A percentile compares a stretch with the other conserved stretches of the same genome.
These are phyloP conservation scores for Cinclus cinclus DNA, from an alignment of 2,113 vertebrate genomes.

Conservation along the genomic window DNA sequence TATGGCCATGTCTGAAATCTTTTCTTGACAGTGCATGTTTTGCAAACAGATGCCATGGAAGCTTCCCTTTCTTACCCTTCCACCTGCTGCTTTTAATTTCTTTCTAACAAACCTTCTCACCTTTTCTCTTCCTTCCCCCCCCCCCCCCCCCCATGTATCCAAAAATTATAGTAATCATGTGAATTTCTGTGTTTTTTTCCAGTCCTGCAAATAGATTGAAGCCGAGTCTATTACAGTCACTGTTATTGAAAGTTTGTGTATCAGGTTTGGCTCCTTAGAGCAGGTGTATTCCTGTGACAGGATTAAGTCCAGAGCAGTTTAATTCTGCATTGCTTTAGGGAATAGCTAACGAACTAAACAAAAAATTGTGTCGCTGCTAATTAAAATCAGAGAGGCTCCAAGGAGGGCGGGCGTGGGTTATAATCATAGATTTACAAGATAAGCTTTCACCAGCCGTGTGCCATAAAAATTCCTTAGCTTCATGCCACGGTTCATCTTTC, in stretches of 20 bases:
- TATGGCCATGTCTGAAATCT: neutral
- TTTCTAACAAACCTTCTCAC: neutral
- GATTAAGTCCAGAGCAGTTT: neutral
- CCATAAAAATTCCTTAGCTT: slow-evolving; percentile 24
- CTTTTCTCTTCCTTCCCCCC: neutral
- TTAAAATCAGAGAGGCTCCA: slow-evolving; percentile 10
- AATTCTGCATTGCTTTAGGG: neutral
- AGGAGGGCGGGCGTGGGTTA: neutral
- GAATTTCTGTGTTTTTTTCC: neutral
- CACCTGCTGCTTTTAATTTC: neutral
- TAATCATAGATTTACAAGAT: slow-evolving; percentile 6
- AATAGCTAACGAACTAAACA: neutral
- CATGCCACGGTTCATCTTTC: neutral
- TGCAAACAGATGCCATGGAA: neutral
- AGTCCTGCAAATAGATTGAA: neutral
- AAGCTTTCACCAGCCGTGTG: neutral
- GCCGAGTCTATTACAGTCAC: neutral
- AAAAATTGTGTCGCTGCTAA: neutral
- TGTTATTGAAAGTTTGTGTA: neutral
- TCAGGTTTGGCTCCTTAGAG: neutral
- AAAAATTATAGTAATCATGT: neutral
- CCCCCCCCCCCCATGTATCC: neutral
- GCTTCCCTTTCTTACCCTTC: neutral
- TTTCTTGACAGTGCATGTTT: neutral
- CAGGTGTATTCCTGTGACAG: accelerated